phyloP scores from a whole-genome alignment of 2,888 invertebrate genomes.

The Tribolium freemani region DNA sequence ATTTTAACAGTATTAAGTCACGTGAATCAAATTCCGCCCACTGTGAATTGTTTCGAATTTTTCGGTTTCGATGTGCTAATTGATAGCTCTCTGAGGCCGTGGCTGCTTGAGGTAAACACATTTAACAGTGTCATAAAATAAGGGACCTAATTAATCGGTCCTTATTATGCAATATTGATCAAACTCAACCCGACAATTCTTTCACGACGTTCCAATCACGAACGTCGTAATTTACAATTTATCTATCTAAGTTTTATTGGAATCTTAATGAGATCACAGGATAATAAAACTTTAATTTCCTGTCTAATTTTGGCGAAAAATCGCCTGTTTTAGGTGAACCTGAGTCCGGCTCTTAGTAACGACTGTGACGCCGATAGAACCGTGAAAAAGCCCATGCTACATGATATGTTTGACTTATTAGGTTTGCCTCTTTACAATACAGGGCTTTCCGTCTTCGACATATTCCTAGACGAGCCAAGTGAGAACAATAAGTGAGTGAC shows the following conservation, averaged over 20 bases:
- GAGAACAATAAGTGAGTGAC: constrained; percentile 54
- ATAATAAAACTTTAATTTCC: constrained; percentile 9
- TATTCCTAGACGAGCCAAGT: constrained; percentile 68
- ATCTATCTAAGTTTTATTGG: constrained; percentile 14
- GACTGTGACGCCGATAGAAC: constrained; percentile 86
- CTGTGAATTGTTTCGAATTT: constrained; percentile 88
- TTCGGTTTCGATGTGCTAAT: constrained; percentile 93
- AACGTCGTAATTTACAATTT: constrained; percentile 23
- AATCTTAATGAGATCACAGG: constrained; percentile 21
- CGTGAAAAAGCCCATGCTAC: constrained; percentile 88
- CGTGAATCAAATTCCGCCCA: constrained; percentile 77
- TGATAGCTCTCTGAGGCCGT: constrained; percentile 86
- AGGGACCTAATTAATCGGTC: constrained; percentile 26
- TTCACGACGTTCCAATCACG: constrained; percentile 23
- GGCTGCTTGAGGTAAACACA: constrained; percentile 84
- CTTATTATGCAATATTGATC: constrained; percentile 27
- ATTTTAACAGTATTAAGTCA: constrained; percentile 84
- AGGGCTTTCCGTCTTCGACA: constrained; percentile 75
- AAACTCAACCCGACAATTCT: constrained; percentile 22
- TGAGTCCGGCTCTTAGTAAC: constrained; percentile 84
- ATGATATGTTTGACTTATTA: constrained; percentile 86
- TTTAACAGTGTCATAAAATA: background rate
- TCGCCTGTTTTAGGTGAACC: constrained; percentile 75
- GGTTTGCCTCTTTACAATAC: constrained; percentile 84
- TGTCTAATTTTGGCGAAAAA: background rate